Conservation (phyloP, 2,888 invertebrate genomes). For the Drosophila trichaetosa region DNA sequence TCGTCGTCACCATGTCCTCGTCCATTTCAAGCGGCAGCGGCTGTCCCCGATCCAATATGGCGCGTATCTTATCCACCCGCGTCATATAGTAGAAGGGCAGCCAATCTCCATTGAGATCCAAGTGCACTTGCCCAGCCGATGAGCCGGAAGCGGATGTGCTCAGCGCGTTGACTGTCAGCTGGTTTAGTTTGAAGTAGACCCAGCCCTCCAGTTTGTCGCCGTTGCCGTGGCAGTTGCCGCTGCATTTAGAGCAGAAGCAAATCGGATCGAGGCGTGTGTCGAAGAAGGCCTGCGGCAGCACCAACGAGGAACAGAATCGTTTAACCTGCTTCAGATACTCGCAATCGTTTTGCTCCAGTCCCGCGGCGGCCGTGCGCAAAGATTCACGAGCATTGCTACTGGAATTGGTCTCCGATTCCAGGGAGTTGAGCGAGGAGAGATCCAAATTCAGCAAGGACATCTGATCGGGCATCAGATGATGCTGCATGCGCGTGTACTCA, state of each 20-base stretch:
- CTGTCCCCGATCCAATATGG: slow-evolving; percentile 85
- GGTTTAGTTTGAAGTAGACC: slow-evolving; percentile 85
- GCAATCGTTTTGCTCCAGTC: slow-evolving; percentile 83
- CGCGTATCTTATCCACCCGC: slow-evolving; percentile 84
- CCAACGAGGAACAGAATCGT: slow-evolving; percentile 83
- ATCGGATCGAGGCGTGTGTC: slow-evolving; percentile 79
- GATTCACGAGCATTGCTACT: slow-evolving; percentile 74
- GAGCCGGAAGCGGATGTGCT: slow-evolving; percentile 52
- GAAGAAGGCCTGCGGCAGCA: slow-evolving; percentile 84
- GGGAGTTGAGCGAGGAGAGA: slow-evolving; percentile 60
- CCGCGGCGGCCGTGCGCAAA: slow-evolving; percentile 77
- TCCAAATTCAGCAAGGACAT: slow-evolving; percentile 66
- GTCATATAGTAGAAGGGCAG: slow-evolving; percentile 84
- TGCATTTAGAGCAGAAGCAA: slow-evolving; percentile 83
- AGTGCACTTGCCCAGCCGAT: slow-evolving; percentile 43
- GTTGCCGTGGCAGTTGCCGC: slow-evolving; percentile 65
- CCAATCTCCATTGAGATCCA: slow-evolving; percentile 82
- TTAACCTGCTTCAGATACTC: slow-evolving; percentile 84
- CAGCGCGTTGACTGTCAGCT: slow-evolving; percentile 82
- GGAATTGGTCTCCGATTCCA: slow-evolving; percentile 69
- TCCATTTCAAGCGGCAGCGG: slow-evolving; percentile 83
- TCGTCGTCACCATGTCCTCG: slow-evolving; percentile 72
- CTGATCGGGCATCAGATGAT: slow-evolving; percentile 70
- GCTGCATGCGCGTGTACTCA: slow-evolving; percentile 73
- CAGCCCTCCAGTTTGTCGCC: slow-evolving; percentile 83